Conservation (phyloP, 2,797 vertebrate species). For the Lemur catta region DNA sequence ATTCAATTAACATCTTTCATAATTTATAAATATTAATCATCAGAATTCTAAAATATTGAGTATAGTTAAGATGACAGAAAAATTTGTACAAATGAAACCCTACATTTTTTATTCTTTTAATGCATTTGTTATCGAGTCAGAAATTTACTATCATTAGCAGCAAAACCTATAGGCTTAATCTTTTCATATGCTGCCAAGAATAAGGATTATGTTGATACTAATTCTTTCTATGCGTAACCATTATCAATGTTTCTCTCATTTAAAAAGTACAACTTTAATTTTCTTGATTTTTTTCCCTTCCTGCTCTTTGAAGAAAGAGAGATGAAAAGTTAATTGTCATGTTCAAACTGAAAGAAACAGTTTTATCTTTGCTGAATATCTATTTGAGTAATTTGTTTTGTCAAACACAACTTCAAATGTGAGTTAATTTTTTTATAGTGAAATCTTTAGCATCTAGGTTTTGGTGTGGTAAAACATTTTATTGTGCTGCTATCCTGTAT, state of each 20-base stretch:
- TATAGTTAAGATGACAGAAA: conserved; percentile 73
- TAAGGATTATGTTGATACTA: conserved; percentile 70
- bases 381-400: conserved; percentile 73
- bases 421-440: conserved; percentile 75
- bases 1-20: conserved; percentile 65
- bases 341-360: conserved; percentile 56
- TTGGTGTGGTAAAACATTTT: conserved; percentile 74
- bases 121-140: conserved; percentile 69
- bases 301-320: background rate
- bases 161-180: conserved; percentile 73
- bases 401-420: conserved; percentile 74
- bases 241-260: conserved; percentile 72
- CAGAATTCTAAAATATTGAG: conserved; percentile 71
- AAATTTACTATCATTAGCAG: conserved; percentile 70
- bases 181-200: conserved; percentile 67
- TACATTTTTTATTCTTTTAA: conserved; percentile 71
- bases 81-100: conserved; percentile 69
- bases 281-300: conserved; percentile 24
- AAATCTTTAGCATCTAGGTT: conserved; percentile 76
- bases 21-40: conserved; percentile 75
- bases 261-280: conserved; percentile 63
- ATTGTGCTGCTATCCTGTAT: conserved; percentile 71
- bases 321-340: background rate
- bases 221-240: conserved; percentile 59
- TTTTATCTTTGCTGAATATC: conserved; percentile 67